phyloP scores from a whole-genome alignment of 2,797 vertebrate genomes.

The Pygocentrus nattereri region DNA sequence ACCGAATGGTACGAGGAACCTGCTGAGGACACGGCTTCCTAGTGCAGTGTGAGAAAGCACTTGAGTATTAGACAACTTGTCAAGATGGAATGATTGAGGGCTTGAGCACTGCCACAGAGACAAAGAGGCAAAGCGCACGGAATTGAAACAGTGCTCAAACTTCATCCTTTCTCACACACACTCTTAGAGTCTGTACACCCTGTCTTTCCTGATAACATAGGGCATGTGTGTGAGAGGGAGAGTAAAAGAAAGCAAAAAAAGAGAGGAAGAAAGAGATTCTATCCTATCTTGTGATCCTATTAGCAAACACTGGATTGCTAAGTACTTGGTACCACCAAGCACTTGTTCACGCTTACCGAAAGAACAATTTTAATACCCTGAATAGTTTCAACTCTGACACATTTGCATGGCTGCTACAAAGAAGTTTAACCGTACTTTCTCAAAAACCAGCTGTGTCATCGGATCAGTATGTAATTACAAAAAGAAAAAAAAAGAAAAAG shows the following conservation, averaged over 20 bases:
- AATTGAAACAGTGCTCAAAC: constrained; percentile 26
- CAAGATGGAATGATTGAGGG: constrained; percentile 37
- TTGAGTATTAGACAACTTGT: constrained; percentile 48
- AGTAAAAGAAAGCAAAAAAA: constrained; percentile 50
- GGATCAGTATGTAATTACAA: not conserved
- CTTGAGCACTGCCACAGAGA: constrained; percentile 42
- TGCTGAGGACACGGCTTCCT: constrained; percentile 32
- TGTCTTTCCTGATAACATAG: constrained; percentile 30
- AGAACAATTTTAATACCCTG: constrained; percentile 28
- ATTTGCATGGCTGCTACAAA: not conserved
- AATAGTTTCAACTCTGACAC: constrained; percentile 19
- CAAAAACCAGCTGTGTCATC: not conserved
- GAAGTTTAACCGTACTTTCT: not conserved
- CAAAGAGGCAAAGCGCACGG: constrained; percentile 38
- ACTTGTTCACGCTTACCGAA: constrained; percentile 11
- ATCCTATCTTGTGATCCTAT: constrained; percentile 44
- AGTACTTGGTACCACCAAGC: constrained; percentile 34
- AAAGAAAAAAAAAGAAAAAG: not conserved
- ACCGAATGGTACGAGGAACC: constrained; percentile 35
- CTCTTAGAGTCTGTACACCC: constrained; percentile 32
- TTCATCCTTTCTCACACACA: constrained; percentile 44
- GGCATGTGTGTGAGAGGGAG: constrained; percentile 15
- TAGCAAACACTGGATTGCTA: constrained; percentile 45
- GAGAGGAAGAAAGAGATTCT: constrained; percentile 46
- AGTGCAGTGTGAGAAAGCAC: constrained; percentile 44